A percentile compares a stretch with the other conserved stretches of the same genome.
Conservation (phyloP, 2,113 vertebrate species). For the Oriolus oriolus region DNA sequence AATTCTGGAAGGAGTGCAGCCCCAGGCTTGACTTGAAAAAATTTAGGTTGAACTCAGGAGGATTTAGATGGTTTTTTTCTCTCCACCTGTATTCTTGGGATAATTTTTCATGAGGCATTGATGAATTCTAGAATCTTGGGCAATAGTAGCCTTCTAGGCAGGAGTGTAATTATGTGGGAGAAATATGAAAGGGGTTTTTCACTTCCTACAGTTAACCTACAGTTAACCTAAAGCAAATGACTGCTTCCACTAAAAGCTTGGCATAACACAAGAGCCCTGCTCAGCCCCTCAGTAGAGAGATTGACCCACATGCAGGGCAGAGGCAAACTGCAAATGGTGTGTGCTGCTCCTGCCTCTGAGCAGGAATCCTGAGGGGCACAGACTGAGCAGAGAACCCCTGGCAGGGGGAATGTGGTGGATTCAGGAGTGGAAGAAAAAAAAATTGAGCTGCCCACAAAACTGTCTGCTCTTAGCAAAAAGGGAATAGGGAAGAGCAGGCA, state of each 20-base stretch:
- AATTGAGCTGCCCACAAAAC: not conserved
- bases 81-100: not conserved
- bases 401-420: not conserved
- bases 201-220: not conserved
- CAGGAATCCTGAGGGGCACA: fast-evolving
- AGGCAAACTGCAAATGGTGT: not conserved
- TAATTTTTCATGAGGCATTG: not conserved
- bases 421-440: not conserved
- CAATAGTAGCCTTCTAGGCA: not conserved
- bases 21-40: not conserved
- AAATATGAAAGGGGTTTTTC: not conserved
- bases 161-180: not conserved
- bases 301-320: not conserved
- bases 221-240: not conserved
- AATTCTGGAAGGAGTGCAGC: not conserved
- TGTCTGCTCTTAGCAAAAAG: not conserved
- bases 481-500: not conserved
- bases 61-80: not conserved
- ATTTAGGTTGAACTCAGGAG: not conserved
- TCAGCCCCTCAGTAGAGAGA: not conserved
- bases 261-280: not conserved
- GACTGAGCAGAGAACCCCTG: not conserved
- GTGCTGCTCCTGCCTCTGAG: not conserved
- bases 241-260: not conserved
- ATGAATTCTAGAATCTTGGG: not conserved